These are phyloP conservation scores for Nipponia nippon DNA, from an alignment of 2,113 vertebrate species.

Conservation along the genomic window DNA sequence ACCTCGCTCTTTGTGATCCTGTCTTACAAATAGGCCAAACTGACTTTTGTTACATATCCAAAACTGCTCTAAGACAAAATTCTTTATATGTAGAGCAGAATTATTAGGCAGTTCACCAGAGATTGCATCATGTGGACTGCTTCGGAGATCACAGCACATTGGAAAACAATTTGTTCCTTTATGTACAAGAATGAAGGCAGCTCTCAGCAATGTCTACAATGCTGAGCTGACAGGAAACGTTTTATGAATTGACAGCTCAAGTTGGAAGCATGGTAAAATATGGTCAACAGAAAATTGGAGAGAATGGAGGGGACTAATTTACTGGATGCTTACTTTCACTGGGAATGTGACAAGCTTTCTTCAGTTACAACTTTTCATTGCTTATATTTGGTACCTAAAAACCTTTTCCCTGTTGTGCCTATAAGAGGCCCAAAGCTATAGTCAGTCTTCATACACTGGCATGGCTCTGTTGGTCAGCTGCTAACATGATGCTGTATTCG, in stretches of 20 bases:
- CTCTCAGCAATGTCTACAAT: neutral
- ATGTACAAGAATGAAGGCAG: neutral
- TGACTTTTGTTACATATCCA: neutral
- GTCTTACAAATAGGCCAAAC: neutral
- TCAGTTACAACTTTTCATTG: neutral
- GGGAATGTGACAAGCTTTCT: neutral
- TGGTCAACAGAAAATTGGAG: neutral
- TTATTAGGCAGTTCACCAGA: neutral
- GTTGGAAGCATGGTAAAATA: neutral
- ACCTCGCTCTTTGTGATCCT: neutral
- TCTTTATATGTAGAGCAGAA: neutral
- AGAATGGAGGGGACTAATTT: neutral
- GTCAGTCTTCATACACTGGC: neutral
- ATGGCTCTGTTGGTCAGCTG: neutral
- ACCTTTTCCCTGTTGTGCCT: neutral
- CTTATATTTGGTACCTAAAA: neutral
- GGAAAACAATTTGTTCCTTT: constrained; percentile 27
- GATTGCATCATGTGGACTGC: constrained; percentile 1
- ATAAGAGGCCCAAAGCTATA: neutral
- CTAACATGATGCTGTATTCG: neutral
- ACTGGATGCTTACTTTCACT: neutral
- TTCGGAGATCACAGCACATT: neutral
- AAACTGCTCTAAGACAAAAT: neutral
- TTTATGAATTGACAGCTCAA: neutral
- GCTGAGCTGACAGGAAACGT: neutral